Base-by-base conservation (phyloP, 1,140 invertebrate genomes). In the Bombus cullumanus region DNA sequence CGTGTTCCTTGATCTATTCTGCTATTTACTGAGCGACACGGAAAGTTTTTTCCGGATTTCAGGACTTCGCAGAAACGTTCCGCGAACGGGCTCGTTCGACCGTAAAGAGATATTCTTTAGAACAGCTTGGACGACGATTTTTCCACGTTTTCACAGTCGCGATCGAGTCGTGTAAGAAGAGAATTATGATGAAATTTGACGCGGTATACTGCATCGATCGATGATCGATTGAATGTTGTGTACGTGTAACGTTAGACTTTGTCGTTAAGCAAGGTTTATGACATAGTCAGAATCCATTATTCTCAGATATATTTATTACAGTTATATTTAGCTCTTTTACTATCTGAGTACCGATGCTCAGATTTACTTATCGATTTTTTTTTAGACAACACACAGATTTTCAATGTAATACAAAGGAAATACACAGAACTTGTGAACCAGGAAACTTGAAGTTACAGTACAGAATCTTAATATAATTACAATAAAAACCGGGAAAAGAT, bases 81-180 rank as follows among this genome's bases (percentile, higher is more conserved):
- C 47, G 66, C 34, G 22, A 69, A 77, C 43, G 13, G 8, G 34
- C 28, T 57, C 74, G 72, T 8, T 43, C 47, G 47, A 43, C 64
- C 64, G 68, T 79, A 22, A 84, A 72, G 53, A 84, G 75, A 79
- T 72, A 84, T 53, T 78, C 47, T 78, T 68, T 39, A 3, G 34
- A 57, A 34, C 41, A 37, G 13, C 31, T 12, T 15, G 12, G 18
- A 34, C n/a, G 25, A 53, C 13, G 31, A 41, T 28, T 43, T 81
- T 31, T 28, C 15, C 64, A 31, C 41, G 57, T 41, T 41, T 62
- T 37, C 22, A 3, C 59, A 25, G 31, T 57, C 47, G 5, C 47
- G 47, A 59, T 43, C 39, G 4, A 37, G 34, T 37, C 22, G 2
- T 12, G 25, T 37, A 25, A 18, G 34, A 34, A 47, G 1, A 25